These are phyloP conservation scores for Poeciliopsis paucimaculata DNA, from an alignment of 2,797 vertebrate genomes.

Conservation along the genomic window DNA sequence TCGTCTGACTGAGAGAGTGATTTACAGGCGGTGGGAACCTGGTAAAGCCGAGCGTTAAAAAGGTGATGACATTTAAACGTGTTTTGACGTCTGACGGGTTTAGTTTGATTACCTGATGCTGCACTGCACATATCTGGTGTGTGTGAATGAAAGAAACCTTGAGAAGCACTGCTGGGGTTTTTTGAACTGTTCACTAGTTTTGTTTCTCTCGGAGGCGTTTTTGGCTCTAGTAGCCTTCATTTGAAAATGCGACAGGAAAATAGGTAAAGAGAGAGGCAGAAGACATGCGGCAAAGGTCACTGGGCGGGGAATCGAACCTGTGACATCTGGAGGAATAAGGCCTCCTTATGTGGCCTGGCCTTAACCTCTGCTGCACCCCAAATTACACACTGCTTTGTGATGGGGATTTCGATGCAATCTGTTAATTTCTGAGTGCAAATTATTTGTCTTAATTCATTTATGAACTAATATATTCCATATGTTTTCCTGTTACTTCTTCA, in stretches of 20 bases:
- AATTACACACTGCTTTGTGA: background rate
- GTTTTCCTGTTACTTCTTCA: background rate
- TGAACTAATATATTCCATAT: background rate
- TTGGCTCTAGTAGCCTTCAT: too few relatives aligned
- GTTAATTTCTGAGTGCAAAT: background rate
- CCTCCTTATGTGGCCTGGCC: too few relatives aligned
- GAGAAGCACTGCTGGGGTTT: background rate
- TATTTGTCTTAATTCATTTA: background rate
- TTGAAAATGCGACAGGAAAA: too few relatives aligned
- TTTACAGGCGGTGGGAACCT: background rate
- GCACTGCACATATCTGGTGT: background rate
- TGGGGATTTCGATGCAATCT: background rate
- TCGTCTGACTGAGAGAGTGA: background rate
- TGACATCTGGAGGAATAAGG: too few relatives aligned
- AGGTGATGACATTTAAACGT: background rate
- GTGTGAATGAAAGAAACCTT: background rate
- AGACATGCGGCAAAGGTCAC: too few relatives aligned
- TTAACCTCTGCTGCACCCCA: too few relatives aligned
- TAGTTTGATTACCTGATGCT: background rate
- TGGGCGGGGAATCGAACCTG: too few relatives aligned
- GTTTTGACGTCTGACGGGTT: background rate
- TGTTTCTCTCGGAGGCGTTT: too few relatives aligned
- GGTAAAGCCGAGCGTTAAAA: background rate
- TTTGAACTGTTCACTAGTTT: background rate
- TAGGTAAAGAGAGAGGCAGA: too few relatives aligned